phyloP scores from a whole-genome alignment of 2,113 vertebrate species.

The Oxyruncus cristatus region DNA sequence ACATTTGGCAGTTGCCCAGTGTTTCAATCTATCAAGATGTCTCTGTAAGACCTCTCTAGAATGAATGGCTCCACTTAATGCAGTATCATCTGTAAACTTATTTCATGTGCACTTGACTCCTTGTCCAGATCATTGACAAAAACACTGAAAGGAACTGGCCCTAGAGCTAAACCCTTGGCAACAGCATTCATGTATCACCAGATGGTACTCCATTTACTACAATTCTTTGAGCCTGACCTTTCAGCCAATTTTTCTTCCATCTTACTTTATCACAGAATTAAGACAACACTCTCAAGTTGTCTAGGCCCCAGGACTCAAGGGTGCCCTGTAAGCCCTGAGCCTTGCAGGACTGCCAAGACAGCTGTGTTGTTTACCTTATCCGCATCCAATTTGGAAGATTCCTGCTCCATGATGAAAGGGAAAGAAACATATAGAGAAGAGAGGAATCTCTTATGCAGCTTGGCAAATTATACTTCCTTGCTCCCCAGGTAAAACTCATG shows the following conservation, averaged over 20 bases:
- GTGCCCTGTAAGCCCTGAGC: background rate
- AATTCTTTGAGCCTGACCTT: background rate
- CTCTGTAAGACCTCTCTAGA: background rate
- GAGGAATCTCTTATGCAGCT: fast-evolving
- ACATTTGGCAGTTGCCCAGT: background rate
- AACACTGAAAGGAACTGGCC: background rate
- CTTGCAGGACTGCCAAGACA: background rate
- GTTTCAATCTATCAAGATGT: background rate
- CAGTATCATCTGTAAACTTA: background rate
- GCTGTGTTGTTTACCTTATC: background rate
- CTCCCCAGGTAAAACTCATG: background rate
- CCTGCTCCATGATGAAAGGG: background rate
- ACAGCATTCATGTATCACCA: background rate
- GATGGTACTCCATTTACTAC: background rate
- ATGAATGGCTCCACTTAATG: background rate
- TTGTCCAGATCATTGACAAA: background rate
- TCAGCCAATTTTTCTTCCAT: fast-evolving
- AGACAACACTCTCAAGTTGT: background rate
- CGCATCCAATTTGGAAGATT: background rate
- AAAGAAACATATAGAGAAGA: background rate
- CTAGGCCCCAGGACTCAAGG: background rate
- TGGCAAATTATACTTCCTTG: background rate
- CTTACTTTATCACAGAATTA: background rate
- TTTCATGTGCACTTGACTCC: background rate
- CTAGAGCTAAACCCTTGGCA: background rate